These are phyloP conservation scores for Erebia epiphron DNA, from an alignment of 2,888 invertebrate genomes.

Conservation along the genomic window DNA sequence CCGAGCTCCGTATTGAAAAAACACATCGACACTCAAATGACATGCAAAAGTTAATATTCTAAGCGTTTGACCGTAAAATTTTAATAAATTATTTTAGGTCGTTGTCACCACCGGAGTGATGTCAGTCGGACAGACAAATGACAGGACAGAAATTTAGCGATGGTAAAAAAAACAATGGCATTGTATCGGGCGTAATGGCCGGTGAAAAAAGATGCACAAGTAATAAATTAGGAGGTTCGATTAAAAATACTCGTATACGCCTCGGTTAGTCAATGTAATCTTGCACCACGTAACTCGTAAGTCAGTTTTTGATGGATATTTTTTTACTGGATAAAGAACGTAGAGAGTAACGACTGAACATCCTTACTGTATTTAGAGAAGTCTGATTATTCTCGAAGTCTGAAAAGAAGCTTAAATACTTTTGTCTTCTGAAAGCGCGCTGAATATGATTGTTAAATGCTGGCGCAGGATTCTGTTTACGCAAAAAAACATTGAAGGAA, in stretches of 20 bases:
- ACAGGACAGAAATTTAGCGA: conserved; percentile 56
- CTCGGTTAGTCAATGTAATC: not conserved
- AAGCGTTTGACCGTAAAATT: conserved; percentile 54
- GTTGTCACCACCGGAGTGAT: conserved; percentile 73
- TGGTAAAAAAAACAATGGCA: conserved; percentile 61
- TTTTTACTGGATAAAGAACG: too few species aligned
- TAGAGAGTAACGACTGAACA: too few species aligned
- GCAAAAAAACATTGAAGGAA: not conserved
- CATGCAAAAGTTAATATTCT: conserved; percentile 47
- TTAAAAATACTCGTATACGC: conserved; percentile 17
- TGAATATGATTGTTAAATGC: not conserved
- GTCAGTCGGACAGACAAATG: conserved; percentile 69
- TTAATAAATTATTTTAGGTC: conserved; percentile 72
- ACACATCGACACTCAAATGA: conserved; percentile 40
- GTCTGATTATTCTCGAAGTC: too few species aligned
- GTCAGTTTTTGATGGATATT: not conserved
- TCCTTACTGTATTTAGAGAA: too few species aligned
- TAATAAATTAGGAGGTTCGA: conserved; percentile 51
- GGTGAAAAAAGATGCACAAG: conserved; percentile 56
- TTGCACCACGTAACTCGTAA: not conserved
- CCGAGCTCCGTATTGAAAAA: conserved; percentile 44
- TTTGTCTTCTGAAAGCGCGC: not conserved
- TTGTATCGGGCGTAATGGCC: conserved; percentile 60
- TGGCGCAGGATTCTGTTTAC: not conserved
- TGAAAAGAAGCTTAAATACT: not conserved